These are phyloP conservation scores for Drosophila arawakana DNA, from an alignment of 1,140 invertebrate genomes.

Conservation along the genomic window DNA sequence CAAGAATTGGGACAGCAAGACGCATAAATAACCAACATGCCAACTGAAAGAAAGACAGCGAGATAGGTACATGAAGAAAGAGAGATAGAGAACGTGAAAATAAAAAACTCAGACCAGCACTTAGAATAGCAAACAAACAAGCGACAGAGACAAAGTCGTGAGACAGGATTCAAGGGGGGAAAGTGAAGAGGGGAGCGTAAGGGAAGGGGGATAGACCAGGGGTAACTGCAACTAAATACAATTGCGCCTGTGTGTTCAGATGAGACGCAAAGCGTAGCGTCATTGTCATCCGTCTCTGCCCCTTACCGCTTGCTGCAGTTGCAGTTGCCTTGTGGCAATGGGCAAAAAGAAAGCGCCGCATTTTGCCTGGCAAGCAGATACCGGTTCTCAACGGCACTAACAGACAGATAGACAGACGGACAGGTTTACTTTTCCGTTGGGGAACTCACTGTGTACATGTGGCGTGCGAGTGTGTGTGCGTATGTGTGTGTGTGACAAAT, in stretches of 20 bases:
- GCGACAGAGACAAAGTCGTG: constrained; percentile 37
- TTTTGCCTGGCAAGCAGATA: constrained; percentile 55
- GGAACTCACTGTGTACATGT: constrained; percentile 4
- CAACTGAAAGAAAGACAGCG: constrained; percentile 48
- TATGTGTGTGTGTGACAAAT: constrained; percentile 70
- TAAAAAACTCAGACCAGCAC: constrained; percentile 62
- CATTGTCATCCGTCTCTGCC: constrained; percentile 1
- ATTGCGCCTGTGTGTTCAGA: constrained; percentile 56
- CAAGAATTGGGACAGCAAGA: constrained; percentile 79
- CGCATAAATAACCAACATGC: constrained; percentile 81
- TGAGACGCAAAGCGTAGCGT: constrained; percentile 62
- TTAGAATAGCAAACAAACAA: constrained; percentile 77
- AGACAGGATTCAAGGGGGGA: constrained; percentile 16
- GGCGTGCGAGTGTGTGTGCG: constrained; percentile 42
- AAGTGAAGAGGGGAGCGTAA: not conserved
- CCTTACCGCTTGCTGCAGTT: not conserved
- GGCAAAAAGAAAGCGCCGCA: constrained; percentile 74
- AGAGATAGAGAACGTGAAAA: constrained; percentile 28
- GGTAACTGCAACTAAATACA: constrained; percentile 76
- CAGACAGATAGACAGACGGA: constrained; percentile 42
- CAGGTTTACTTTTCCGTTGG: constrained; percentile 70
- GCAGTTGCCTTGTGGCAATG: constrained; percentile 33
- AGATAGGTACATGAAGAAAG: constrained; percentile 22
- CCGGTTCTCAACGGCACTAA: constrained; percentile 70
- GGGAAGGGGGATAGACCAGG: constrained; percentile 8